Base-by-base conservation (phyloP, 2,888 invertebrate genomes). In the Julus scandinavius region DNA sequence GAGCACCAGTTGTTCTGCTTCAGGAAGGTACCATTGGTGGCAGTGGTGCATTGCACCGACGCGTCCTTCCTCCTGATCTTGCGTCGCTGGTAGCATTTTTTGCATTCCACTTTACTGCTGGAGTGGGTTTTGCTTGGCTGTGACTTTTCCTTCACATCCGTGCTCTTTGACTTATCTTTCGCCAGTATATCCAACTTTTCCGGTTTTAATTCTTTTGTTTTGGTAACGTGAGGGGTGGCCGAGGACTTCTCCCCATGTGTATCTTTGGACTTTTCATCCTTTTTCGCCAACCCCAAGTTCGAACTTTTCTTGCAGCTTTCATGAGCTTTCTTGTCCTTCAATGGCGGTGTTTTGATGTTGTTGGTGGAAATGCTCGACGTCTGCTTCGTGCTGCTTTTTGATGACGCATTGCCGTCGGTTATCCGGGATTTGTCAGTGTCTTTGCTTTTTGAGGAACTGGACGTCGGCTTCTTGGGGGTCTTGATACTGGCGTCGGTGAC, bases 31-130 rank as follows among this genome's bases (percentile, higher is more conserved):
- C 72, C 58, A 17, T 20, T 54, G n/a, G 29, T 54, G 17, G 95
- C 95, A 15, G 95, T 92, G 54, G 94, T 93, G 91, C 95, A 96
- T 92, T 96, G 96, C 50, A 96, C 95, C 20, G 96, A 96, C 89
- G 95, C 94, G 90, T 95, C 95, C 89, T 94, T 94, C 2, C 95
- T 94, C 90, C 95, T 95, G 72, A 95, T 93, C 91, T 96, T 95
- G 38, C 95, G 94, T 38, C 96, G 94, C 87, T 94, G 94, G 72
- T 95, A 94, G 91, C 96, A 96, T 89, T 94, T 94, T 40, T 88
- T 89, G 89, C 89, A 89, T 20, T 85, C 88, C n/a, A 72, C 13
- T 88, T 89, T 89, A 7, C 45, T 83, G 17, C 17, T 20, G 17
- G 54, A 49, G 7, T 38, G 41, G 4, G 45, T 13, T 41, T 84